These are phyloP conservation scores for Lutjanus campechanus DNA, from an alignment of 2,797 vertebrate species.

Conservation along the genomic window DNA sequence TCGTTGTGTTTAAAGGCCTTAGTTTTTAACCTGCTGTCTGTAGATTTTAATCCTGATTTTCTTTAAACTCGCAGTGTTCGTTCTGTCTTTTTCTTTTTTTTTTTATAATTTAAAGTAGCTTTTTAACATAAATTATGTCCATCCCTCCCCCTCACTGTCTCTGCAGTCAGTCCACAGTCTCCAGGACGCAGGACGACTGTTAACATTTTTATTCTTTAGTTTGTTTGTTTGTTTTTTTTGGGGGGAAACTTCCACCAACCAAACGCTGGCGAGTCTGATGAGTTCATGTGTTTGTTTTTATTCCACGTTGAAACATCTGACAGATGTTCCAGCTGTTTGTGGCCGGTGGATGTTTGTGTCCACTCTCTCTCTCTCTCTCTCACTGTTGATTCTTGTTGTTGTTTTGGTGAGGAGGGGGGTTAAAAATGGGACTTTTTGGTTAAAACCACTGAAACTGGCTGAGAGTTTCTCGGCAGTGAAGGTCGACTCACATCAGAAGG, in stretches of 20 bases:
- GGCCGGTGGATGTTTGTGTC: slow-evolving; percentile 16
- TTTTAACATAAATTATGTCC: slow-evolving; percentile 35
- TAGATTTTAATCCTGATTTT: slow-evolving; percentile 59
- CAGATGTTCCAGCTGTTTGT: background rate
- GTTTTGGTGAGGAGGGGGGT: background rate
- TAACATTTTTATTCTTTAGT: background rate
- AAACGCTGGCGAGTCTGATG: background rate
- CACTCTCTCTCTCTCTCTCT: background rate
- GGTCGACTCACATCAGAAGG: slow-evolving; percentile 84
- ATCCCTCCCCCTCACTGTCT: background rate
- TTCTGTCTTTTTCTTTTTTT: too few species aligned
- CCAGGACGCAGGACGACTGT: background rate
- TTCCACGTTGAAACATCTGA: background rate
- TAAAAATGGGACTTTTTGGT: slow-evolving; percentile 49
- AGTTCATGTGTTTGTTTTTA: background rate
- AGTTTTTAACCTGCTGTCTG: slow-evolving; percentile 61
- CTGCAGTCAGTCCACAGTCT: slow-evolving; percentile 7
- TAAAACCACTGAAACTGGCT: slow-evolving; percentile 74
- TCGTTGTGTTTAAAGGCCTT: slow-evolving; percentile 75
- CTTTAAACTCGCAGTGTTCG: slow-evolving; percentile 23
- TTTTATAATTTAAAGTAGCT: background rate
- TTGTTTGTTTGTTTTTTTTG: background rate
- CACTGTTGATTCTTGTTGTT: slow-evolving; percentile 1
- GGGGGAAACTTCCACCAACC: background rate
- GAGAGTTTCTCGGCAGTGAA: slow-evolving; percentile 49